These are phyloP conservation scores for Beris morrisii DNA, from an alignment of 2,888 invertebrate species.

Conservation along the genomic window DNA sequence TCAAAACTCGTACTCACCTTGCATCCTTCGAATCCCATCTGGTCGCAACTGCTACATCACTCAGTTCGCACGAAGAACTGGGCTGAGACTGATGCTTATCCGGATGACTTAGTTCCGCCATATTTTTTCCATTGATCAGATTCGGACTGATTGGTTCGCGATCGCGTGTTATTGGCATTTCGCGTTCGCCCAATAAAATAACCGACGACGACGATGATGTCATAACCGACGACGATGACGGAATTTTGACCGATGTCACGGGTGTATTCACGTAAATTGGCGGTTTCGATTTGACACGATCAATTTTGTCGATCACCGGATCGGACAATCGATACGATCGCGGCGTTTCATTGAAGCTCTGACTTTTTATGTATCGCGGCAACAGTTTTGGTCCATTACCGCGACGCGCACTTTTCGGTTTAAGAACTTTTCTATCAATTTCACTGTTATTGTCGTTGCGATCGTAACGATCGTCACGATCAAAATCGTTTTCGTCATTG, in stretches of 20 bases:
- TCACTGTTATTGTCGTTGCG: slow-evolving; percentile 4
- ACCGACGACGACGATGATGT: slow-evolving; percentile 39
- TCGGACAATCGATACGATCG: neutral
- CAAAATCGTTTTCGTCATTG: neutral
- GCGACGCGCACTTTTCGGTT: neutral
- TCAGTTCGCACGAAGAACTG: no score
- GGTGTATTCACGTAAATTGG: slow-evolving; percentile 40
- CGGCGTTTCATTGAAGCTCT: slow-evolving; percentile 21
- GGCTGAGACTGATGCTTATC: no score
- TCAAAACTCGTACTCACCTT: no score
- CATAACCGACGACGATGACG: neutral
- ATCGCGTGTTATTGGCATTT: slow-evolving; percentile 48
- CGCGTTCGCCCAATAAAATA: slow-evolving; percentile 48
- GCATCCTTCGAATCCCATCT: no score
- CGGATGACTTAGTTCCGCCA: no score
- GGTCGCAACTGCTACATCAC: no score
- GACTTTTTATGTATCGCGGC: slow-evolving; percentile 29
- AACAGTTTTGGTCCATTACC: slow-evolving; percentile 3
- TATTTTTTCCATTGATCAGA: no score
- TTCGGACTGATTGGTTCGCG: slow-evolving; percentile 21
- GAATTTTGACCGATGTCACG: neutral
- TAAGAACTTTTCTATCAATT: neutral
- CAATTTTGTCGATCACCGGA: neutral
- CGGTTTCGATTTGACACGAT: slow-evolving; percentile 39
- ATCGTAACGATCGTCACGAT: neutral